Conservation (phyloP, 2,113 vertebrate species). For the Mus pahari region DNA sequence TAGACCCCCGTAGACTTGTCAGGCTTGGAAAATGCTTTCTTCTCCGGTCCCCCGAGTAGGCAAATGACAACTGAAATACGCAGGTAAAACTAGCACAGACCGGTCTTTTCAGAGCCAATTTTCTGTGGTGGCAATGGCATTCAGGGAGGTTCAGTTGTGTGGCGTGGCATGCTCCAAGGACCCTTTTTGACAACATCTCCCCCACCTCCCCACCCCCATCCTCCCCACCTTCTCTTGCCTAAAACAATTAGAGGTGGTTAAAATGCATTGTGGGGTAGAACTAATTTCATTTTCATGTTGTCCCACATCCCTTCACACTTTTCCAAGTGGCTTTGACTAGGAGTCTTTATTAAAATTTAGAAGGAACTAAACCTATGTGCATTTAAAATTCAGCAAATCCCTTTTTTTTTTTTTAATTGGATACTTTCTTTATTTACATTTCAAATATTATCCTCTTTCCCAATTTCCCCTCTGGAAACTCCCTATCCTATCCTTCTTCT, state of each 20-base stretch:
- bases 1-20: slow-evolving; percentile 64
- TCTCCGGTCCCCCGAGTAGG: slow-evolving; percentile 63
- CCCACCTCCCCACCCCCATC: background rate
- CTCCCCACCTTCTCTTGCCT: too few relatives aligned
- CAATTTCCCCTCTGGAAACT: too few relatives aligned
- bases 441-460: too few relatives aligned
- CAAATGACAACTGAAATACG: slow-evolving; percentile 66
- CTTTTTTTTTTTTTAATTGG: background rate
- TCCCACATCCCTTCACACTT: background rate
- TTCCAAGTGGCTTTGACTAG: background rate
- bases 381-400: background rate
- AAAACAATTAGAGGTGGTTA: background rate
- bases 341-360: background rate
- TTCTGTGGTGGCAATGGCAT: background rate
- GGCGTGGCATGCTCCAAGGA: background rate
- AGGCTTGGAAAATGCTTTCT: slow-evolving; percentile 64
- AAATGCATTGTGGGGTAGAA: background rate
- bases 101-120: slow-evolving; percentile 50
- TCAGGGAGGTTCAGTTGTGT: background rate
- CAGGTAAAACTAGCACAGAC: slow-evolving; percentile 67
- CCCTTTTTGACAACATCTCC: background rate
- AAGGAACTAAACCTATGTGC: background rate
- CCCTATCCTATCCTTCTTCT: too few relatives aligned
- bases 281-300: slow-evolving; percentile 30
- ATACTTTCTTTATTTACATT: too few relatives aligned